phyloP scores from a whole-genome alignment of 92 coral and sea anemone genomes.

The Umimayanthus kanabou region DNA sequence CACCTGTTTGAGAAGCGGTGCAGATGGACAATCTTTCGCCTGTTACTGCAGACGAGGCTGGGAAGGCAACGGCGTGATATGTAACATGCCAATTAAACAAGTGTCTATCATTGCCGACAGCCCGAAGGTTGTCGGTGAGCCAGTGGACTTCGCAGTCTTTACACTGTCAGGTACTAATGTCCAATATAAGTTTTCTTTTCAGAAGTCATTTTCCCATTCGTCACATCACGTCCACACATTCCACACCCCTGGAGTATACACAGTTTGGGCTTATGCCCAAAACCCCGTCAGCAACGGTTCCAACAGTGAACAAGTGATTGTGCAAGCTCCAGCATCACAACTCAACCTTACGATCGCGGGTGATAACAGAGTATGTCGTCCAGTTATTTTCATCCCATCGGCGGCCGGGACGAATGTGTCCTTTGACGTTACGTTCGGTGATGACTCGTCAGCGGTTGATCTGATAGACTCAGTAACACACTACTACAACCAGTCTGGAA shows the following conservation, averaged over 20 bases:
- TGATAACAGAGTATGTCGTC: slow-evolving; percentile 59
- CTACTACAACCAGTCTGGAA: slow-evolving; percentile 45
- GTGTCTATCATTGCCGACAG: slow-evolving; percentile 59
- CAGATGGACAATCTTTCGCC: slow-evolving; percentile 53
- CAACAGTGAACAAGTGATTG: slow-evolving; percentile 35
- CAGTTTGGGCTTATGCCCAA: slow-evolving; percentile 41
- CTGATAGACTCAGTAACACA: slow-evolving; percentile 39
- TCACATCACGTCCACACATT: slow-evolving; percentile 43
- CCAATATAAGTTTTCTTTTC: slow-evolving; percentile 51
- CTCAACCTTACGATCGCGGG: slow-evolving; percentile 39
- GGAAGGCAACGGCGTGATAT: slow-evolving; percentile 56
- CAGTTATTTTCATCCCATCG: slow-evolving; percentile 34
- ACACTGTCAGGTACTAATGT: slow-evolving; percentile 63
- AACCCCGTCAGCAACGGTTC: slow-evolving; percentile 54
- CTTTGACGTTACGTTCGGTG: slow-evolving; percentile 58
- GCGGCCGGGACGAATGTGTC: slow-evolving; percentile 57
- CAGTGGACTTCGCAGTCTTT: slow-evolving; percentile 51
- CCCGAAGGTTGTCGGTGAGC: slow-evolving; percentile 60
- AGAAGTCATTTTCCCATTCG: slow-evolving; percentile 44
- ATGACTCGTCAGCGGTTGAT: slow-evolving; percentile 37
- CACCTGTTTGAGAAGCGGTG: slow-evolving; percentile 59
- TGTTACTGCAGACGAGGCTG: slow-evolving; percentile 66
- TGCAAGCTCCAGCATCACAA: slow-evolving; percentile 53
- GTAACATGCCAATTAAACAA: slow-evolving; percentile 57
- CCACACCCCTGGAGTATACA: slow-evolving; percentile 47